Base-by-base conservation (phyloP, 1,140 invertebrate genomes). In the Acromyrmex echinatior region DNA sequence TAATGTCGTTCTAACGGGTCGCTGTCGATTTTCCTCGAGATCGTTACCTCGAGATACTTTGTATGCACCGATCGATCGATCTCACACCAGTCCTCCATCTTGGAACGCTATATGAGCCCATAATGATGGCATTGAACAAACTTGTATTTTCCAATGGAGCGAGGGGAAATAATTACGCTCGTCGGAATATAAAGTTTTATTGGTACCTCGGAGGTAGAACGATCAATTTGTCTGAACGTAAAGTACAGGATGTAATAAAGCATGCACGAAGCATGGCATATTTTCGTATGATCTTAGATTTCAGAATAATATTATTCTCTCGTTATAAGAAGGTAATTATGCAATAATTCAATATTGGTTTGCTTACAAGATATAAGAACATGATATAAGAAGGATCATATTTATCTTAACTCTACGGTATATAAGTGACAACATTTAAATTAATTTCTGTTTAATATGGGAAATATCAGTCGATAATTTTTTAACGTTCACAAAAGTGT, bases 1-100 rank as follows among this genome's bases (percentile, higher is more conserved):
- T 91, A 91, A 91, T 78, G 80, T 80, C 80, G 60, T 63, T 89
- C 84, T 66, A n/a, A 58, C 9, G n/a, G 56, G n/a, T 18, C n/a
- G 5, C n/a, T n/a, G 68, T 12, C 31, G 68, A 31, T 76, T 49
- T 76, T 77, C 56, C 65, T 63, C 73, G 51, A 77, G 78, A 60
- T 77, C 14, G 76, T 62, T 66, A 71, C 16, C 16, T 28, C 18
- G 56, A 76, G 28, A 25, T 39, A 21, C n/a, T n/a, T 60, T n/a
- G 35, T 31, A 28, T 58, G 31, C 18, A 28, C 56, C 70, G 53
- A 56, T 68, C 74, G 5, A 49, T 71, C 86, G 74, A 79, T 84
- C 12, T 77, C 35, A 4, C 31, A 4, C 62, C 56, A 39, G 63
- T 35, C 49, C 62, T 60, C 53, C 62, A 14, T 53, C 51, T 51